phyloP scores from a whole-genome alignment of 35 echinoderm and acorn worm species.

The Heliocidaris tuberculata region DNA sequence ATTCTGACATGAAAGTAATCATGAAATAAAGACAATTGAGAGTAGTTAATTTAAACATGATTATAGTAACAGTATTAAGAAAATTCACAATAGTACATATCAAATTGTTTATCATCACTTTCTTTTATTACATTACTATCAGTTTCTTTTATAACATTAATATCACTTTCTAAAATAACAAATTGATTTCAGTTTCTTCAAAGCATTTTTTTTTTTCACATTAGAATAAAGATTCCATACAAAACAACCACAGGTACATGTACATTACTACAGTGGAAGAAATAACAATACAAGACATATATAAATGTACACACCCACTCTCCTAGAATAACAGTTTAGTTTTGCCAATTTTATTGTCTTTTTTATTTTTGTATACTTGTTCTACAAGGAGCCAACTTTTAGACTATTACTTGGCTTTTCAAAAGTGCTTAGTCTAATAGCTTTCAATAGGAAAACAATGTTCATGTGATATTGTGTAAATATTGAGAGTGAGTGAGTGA shows the following conservation, averaged over 20 bases:
- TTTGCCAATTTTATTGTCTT: not conserved
- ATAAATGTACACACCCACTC: not conserved
- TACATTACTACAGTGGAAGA: not conserved
- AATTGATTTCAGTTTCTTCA: slow-evolving; percentile 8
- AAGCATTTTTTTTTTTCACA: not conserved
- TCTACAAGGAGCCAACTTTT: not conserved
- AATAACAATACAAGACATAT: not conserved
- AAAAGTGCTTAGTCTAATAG: not conserved
- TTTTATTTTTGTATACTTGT: not conserved
- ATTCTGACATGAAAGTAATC: not conserved
- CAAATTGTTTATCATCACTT: not conserved
- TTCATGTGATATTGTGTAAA: not conserved
- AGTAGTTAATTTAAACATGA: not conserved
- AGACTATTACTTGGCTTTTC: not conserved
- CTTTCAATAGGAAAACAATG: not conserved
- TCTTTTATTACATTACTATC: not conserved
- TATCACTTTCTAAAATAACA: not conserved
- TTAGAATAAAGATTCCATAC: not conserved
- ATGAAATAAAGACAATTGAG: not conserved
- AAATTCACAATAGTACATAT: not conserved
- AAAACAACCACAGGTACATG: not conserved
- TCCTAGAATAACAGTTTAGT: not conserved
- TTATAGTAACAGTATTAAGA: not conserved
- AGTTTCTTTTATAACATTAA: no score
- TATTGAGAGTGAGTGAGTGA: not conserved